Conservation (phyloP, 2,797 vertebrate species). For the Takifugu rubripes region DNA sequence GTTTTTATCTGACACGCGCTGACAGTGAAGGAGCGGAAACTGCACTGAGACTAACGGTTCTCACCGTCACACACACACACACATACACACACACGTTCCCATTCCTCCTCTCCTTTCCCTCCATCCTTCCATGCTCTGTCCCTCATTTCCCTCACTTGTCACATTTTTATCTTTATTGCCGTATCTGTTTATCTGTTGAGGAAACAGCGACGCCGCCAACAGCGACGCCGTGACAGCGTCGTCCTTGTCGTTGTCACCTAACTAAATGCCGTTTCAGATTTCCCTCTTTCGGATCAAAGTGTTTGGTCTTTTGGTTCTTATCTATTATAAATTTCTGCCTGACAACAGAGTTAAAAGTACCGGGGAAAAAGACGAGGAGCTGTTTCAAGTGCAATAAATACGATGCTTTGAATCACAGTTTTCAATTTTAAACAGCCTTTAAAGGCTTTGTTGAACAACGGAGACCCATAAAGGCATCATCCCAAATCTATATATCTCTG, state of each 20-base stretch:
- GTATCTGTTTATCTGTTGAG: background rate
- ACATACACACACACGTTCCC: constrained; percentile 1
- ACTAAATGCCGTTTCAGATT: too few species aligned
- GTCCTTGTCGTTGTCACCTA: background rate
- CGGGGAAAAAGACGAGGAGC: too few species aligned
- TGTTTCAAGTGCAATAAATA: too few species aligned
- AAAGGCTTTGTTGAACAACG: constrained; percentile 32
- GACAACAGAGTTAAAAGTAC: too few species aligned
- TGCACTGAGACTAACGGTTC: constrained; percentile 37
- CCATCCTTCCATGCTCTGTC: background rate
- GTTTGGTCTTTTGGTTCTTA: background rate
- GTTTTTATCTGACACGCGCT: constrained; percentile 34
- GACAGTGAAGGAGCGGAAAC: constrained; percentile 54
- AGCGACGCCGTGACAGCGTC: background rate
- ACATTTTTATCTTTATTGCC: background rate
- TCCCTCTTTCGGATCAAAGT: background rate
- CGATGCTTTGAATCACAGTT: too few species aligned
- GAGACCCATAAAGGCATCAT: constrained; percentile 29
- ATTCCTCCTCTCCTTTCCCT: background rate
- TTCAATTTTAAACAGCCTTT: background rate
- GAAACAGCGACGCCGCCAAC: too few species aligned
- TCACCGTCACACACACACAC: background rate
- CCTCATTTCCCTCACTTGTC: background rate
- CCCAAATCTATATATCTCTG: constrained; percentile 47
- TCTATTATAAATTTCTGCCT: background rate